Base-by-base conservation (phyloP, 2,888 invertebrate genomes). In the Encarsia formosa region DNA sequence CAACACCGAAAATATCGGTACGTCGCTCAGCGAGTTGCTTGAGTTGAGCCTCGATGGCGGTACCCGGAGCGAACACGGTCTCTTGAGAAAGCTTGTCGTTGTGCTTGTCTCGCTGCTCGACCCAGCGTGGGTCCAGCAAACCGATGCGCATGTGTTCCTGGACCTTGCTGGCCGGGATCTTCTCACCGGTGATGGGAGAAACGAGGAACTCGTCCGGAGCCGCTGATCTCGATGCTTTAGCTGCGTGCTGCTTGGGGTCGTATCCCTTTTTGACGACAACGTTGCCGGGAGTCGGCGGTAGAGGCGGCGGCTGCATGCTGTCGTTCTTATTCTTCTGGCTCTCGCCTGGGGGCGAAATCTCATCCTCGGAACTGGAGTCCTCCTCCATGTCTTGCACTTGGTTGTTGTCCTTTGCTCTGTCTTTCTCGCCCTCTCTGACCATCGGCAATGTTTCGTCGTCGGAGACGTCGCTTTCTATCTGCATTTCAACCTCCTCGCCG, bases 1-100 rank as follows among this genome's bases (percentile, higher is more conserved):
- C 98, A 57, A 94, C 91, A 77, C 99, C 99, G 78, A 99, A 99
- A 76, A 99, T 99, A 81, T 99, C 99, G 1, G 99, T 98, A 87
- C 99, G 94, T 62, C 99, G 84, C 73, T 99, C 98, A 0, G 99
- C 99, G 66, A 99, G 79, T 70, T 92, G 87, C 73, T 95, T 95
- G 69, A 99, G 83, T 68, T 91, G 94, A 34, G 91, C 91, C 70
- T 96, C 95, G 66, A 99, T 96, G n/a, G 95, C 92, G 22, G 91
- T 75, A 66, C 83, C 86, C 45, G 82, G 82, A 1, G 86, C 87
- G 64, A 84, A 87, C 1, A 90, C 88, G 3, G 86, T 89, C 66
- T 93, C 92, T 65, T 96, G 91, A 61, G 94, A 93, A 61, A 90
- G 83, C 72, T 94, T 91, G 66, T 98, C 97, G 38, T 90, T 85